Evolutionary conservation across 2,113 vertebrate species (phyloP).

Genomic region (Podilymbus podiceps): DNA sequence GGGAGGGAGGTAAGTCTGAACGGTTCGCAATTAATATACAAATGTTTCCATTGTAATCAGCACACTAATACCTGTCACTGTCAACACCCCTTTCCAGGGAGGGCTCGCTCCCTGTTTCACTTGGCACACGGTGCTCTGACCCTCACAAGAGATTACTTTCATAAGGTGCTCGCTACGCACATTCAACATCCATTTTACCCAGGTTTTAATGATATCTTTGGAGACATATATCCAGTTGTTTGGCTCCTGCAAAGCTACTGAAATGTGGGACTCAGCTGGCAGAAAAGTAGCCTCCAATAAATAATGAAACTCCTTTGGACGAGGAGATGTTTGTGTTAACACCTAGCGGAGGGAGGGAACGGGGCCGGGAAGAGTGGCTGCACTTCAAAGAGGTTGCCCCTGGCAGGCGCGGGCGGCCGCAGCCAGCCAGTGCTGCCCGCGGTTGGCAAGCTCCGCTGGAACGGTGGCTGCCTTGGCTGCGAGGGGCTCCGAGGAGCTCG

Average conservation of each 20-base stretch:
- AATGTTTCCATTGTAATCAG: slow-evolving; percentile 34
- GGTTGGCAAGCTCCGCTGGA: background rate
- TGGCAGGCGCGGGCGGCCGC: background rate
- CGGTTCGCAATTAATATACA: background rate
- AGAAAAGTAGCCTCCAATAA: slow-evolving; percentile 11
- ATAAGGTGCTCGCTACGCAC: background rate
- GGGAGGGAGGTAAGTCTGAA: background rate
- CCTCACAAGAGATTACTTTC: slow-evolving; percentile 25
- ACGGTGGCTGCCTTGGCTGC: background rate
- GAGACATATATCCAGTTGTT: slow-evolving; percentile 36
- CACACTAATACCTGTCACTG: background rate
- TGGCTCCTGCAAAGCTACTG: slow-evolving; percentile 2
- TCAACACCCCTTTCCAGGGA: background rate
- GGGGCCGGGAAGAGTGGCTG: background rate
- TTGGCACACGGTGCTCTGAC: background rate
- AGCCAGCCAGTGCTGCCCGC: background rate
- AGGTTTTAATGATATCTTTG: slow-evolving; percentile 33
- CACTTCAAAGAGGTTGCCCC: slow-evolving; percentile 35
- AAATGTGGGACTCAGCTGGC: background rate
- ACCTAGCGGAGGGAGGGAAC: background rate
- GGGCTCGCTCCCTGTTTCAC: background rate
- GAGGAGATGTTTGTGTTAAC: slow-evolving; percentile 34
- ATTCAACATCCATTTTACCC: background rate
- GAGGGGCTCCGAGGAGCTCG: background rate
- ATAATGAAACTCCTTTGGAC: slow-evolving; percentile 15